A percentile compares a stretch with the other conserved stretches of the same genome.
These are phyloP conservation scores for Pristionchus entomophagus DNA, from an alignment of 2,888 invertebrate species.

Conservation along the genomic window DNA sequence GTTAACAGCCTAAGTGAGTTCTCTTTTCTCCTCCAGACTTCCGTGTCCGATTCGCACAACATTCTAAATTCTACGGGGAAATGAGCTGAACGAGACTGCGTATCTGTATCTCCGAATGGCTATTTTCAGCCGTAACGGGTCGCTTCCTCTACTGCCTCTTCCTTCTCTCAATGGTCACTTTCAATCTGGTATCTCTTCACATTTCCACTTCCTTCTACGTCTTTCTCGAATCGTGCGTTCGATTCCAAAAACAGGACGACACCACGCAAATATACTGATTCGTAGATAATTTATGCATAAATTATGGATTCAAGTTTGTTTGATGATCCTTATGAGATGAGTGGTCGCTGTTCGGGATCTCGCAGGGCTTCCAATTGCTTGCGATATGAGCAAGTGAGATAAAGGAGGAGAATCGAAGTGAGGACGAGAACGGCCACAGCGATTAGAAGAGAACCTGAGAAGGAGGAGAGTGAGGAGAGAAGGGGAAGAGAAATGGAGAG, in stretches of 20 bases:
- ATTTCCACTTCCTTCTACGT: slow-evolving; percentile 35
- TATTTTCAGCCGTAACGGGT: not conserved
- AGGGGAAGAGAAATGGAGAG: too few relatives aligned
- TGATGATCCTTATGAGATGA: not conserved
- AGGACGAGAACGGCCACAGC: slow-evolving; percentile 41
- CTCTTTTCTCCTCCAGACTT: not conserved
- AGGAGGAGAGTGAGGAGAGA: not conserved
- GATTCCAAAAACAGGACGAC: slow-evolving; percentile 4
- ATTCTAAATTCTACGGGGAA: not conserved
- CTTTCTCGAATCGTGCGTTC: slow-evolving; percentile 33
- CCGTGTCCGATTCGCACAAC: not conserved
- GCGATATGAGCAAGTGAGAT: slow-evolving; percentile 31
- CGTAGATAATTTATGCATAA: not conserved
- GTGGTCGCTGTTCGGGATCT: slow-evolving; percentile 39
- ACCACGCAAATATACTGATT: slow-evolving; percentile 40
- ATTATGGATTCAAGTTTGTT: not conserved
- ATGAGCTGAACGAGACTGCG: not conserved
- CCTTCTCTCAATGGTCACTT: slow-evolving; percentile 38
- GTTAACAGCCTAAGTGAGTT: slow-evolving; percentile 37
- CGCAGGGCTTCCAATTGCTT: slow-evolving; percentile 23
- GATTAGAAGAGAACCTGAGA: slow-evolving; percentile 47
- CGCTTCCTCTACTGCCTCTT: slow-evolving; percentile 40
- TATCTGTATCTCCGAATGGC: not conserved
- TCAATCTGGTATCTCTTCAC: slow-evolving; percentile 44
- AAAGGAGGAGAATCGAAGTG: slow-evolving; percentile 46